Evolutionary conservation across 2,888 invertebrate species (phyloP).

Genomic region (Protonemura montana): DNA sequence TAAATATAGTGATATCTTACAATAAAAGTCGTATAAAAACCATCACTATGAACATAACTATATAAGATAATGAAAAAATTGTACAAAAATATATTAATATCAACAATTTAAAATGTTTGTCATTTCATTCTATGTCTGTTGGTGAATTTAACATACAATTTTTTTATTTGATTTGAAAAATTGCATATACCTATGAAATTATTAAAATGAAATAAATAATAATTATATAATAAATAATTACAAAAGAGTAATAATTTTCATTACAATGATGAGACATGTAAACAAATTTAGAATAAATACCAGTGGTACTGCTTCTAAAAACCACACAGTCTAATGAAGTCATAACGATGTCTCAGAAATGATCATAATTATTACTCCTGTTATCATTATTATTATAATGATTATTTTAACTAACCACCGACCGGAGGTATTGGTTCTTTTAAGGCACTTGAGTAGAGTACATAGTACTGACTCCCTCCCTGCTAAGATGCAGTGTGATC

Average conservation of each 20-base stretch:
- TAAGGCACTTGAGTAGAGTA: background rate
- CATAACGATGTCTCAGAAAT: no score
- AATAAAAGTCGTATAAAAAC: constrained; percentile 35
- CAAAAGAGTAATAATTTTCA: background rate
- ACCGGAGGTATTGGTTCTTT: background rate
- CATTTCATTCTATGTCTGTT: background rate
- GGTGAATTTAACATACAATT: background rate
- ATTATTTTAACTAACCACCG: background rate
- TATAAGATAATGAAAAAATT: constrained; percentile 21
- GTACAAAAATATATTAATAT: constrained; percentile 40
- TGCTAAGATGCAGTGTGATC: background rate
- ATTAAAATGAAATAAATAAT: background rate
- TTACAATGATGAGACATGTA: background rate
- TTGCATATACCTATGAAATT: constrained; percentile 7
- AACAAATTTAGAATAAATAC: no score
- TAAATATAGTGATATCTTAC: constrained; percentile 34
- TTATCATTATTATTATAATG: background rate
- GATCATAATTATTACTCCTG: no score
- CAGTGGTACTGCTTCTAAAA: no score
- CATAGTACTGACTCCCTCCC: background rate
- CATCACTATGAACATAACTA: constrained; percentile 23
- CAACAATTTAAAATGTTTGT: constrained; percentile 27
- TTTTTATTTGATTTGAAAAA: background rate
- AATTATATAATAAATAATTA: constrained; percentile 13
- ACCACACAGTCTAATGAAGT: no score